These are phyloP conservation scores for Pseudomyrmex sp. DNA, from an alignment of 1,140 invertebrate species.

Conservation along the genomic window DNA sequence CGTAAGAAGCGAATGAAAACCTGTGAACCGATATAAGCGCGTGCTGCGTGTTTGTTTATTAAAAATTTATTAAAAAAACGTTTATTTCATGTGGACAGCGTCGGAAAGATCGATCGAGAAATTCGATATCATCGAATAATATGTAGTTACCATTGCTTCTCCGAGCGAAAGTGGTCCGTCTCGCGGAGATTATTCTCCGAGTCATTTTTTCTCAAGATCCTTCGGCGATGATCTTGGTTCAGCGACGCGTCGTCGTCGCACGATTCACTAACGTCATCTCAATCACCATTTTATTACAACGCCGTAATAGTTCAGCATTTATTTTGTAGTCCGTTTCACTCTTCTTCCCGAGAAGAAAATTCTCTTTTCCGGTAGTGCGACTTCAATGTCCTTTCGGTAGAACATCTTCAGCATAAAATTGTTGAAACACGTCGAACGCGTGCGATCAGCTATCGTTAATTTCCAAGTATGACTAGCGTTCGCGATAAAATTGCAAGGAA, in stretches of 20 bases:
- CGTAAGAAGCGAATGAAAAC: neutral
- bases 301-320: constrained; percentile 26
- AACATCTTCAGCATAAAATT: neutral
- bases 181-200: constrained; percentile 22
- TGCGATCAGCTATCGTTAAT: neutral
- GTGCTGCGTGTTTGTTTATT: neutral
- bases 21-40: neutral
- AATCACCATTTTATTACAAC: constrained; percentile 12
- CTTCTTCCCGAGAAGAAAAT: neutral
- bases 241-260: neutral
- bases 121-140: neutral
- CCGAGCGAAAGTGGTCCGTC: constrained; percentile 29
- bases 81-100: constrained; percentile 38
- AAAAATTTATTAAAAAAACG: constrained; percentile 1
- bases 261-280: constrained; percentile 28
- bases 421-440: neutral
- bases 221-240: neutral
- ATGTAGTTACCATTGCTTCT: constrained; percentile 32
- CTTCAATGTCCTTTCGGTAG: neutral
- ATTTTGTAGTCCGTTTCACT: constrained; percentile 11
- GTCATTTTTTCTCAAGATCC: neutral
- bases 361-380: no score
- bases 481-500: neutral
- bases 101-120: neutral
- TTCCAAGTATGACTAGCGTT: neutral